A percentile compares a stretch with the other conserved stretches of the same genome.
These are phyloP conservation scores for Leptopilina clavipes DNA, from an alignment of 1,140 invertebrate genomes.

Conservation along the genomic window DNA sequence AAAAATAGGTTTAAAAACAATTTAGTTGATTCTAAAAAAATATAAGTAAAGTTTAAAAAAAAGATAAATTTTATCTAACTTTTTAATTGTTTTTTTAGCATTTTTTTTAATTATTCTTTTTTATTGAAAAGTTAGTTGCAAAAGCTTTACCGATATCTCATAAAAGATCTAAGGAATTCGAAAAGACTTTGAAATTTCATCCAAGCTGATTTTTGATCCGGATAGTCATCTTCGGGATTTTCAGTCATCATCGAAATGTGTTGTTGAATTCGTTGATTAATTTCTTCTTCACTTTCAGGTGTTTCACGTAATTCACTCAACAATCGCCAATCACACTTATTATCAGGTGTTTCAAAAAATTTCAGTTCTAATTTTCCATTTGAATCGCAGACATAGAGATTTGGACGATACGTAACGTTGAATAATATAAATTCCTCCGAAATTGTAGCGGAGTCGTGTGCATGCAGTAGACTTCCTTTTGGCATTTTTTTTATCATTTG, in stretches of 20 bases:
- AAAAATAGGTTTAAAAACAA: too few relatives aligned
- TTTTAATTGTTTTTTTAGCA: too few relatives aligned
- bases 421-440: slow-evolving; percentile 80
- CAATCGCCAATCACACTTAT: slow-evolving; percentile 76
- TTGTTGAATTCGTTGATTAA: slow-evolving; percentile 54
- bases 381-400: slow-evolving; percentile 81
- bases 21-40: too few relatives aligned
- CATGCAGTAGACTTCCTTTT: slow-evolving; percentile 83
- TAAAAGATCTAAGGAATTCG: slow-evolving; percentile 76
- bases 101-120: background rate
- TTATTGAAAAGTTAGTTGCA: too few relatives aligned
- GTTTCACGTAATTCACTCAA: slow-evolving; percentile 75
- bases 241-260: slow-evolving; percentile 78
- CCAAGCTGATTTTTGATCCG: slow-evolving; percentile 82
- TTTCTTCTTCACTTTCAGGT: slow-evolving; percentile 44
- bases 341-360: slow-evolving; percentile 64
- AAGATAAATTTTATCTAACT: too few relatives aligned
- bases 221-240: slow-evolving; percentile 78
- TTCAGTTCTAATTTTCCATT: slow-evolving; percentile 50
- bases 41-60: too few relatives aligned
- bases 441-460: slow-evolving; percentile 81
- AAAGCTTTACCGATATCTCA: slow-evolving; percentile 76
- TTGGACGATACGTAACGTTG: slow-evolving; percentile 81
- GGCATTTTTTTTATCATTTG: slow-evolving; percentile 81
- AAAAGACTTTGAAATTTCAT: slow-evolving; percentile 80